A percentile compares a stretch with the other conserved stretches of the same genome.
Conservation (phyloP, 2,888 invertebrate species). For the Hypsopygia costalis region DNA sequence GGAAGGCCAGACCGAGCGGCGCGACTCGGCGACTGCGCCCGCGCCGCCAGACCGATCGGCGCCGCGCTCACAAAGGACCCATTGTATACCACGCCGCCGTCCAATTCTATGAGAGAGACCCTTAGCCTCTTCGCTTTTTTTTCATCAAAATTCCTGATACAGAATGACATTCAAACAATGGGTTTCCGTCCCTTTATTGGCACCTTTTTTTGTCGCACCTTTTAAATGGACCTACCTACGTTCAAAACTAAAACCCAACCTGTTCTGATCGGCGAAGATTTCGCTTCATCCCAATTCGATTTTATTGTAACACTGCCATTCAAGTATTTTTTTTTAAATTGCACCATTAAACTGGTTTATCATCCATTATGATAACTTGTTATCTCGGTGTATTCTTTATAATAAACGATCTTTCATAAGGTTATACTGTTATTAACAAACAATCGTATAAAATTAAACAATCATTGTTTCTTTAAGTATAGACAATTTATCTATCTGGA, state of each 20-base stretch:
- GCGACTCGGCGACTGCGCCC: constrained; percentile 34
- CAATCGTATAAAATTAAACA: background rate
- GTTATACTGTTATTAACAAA: background rate
- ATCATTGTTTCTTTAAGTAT: too few relatives aligned
- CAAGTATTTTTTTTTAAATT: constrained; percentile 16
- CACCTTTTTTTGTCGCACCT: constrained; percentile 74
- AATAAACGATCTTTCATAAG: background rate
- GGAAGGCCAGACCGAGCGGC: too few relatives aligned
- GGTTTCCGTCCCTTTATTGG: constrained; percentile 80
- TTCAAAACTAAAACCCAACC: constrained; percentile 67
- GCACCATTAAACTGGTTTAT: constrained; percentile 8
- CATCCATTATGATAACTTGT: constrained; percentile 6
- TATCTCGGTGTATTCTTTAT: background rate
- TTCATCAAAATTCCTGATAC: constrained; percentile 68
- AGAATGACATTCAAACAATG: constrained; percentile 76
- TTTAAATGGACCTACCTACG: constrained; percentile 65
- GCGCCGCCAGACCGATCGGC: constrained; percentile 71
- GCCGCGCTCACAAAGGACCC: constrained; percentile 73
- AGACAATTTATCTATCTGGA: too few relatives aligned
- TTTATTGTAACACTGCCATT: constrained; percentile 29
- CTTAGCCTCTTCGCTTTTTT: constrained; percentile 60
- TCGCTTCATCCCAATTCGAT: constrained; percentile 28
- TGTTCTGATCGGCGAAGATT: constrained; percentile 52
- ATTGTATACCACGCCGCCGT: constrained; percentile 58
- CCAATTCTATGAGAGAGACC: constrained; percentile 62